Evolutionary conservation across 2,888 invertebrate genomes (phyloP), one percentile per base, ranked within the genome.

Genomic region (Steinernema scapterisci): DNA sequence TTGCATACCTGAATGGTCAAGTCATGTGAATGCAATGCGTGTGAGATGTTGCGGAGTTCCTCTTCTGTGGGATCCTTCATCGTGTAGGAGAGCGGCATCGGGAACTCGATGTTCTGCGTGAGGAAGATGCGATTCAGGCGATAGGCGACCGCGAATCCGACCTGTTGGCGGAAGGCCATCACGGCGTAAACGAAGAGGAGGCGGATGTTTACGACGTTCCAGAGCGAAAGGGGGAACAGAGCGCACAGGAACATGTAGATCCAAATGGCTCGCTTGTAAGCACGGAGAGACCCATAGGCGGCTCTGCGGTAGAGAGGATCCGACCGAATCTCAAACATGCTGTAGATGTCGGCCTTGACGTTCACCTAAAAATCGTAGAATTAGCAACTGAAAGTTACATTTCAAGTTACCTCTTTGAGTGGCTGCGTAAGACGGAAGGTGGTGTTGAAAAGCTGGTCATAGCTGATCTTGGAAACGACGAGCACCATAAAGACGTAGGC

Each of bases 371-470:
- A 1, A 63, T 38, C 38, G 38, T 38, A 48, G 19, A 48, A 48
- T 48, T 48, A 5, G 48, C 2, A 48, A 7, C 13, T 3, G 3
- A 13, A 16, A 5, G 48, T 38, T 48, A 48, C 48, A 13, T 7
- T 48, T 31, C 38, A 16, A 5, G 6, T n/a, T 31, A 63, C 63
- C 63, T 63, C 63, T 7, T 25, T 63, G 7, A 63, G 31, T 38
- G 63, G 63, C 38, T 63, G 63, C 9, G 63, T 63, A 63, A 63
- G 27, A 3, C 63, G 63, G 63, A 63, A 63, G 5, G 63, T 31
- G 6, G 1, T 63, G 23, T 25, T 27, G 63, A 63, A 63, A 1
- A 63, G 16, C 11, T 21, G 16, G 16, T 38, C 63, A 16, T 63
- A 63, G 38, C 31, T 38, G 16, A 63, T 63, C 38, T 63, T 63